phyloP scores from a whole-genome alignment of 2,113 vertebrate genomes.

The Podiceps cristatus region DNA sequence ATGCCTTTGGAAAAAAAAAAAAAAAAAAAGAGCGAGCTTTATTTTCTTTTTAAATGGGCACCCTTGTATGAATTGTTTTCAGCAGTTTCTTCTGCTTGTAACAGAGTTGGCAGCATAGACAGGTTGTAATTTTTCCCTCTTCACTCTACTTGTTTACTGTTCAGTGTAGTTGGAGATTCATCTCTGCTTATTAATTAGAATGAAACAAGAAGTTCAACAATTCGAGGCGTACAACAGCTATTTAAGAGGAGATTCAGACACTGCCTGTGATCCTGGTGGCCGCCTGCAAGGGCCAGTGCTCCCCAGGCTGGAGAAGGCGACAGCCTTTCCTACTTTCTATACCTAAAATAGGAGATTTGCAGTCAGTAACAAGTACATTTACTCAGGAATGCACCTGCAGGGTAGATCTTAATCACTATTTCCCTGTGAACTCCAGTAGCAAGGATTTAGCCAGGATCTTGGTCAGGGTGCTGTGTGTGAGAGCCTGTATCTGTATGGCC shows the following conservation, averaged over 20 bases:
- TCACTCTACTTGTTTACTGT: neutral
- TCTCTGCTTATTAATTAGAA: neutral
- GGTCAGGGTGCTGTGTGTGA: neutral
- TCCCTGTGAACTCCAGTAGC: neutral
- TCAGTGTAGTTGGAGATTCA: neutral
- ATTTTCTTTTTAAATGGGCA: neutral
- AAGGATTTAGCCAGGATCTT: neutral
- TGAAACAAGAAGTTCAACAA: neutral
- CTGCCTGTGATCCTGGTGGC: neutral
- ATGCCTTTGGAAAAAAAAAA: neutral
- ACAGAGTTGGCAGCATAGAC: neutral
- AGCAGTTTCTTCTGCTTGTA: neutral
- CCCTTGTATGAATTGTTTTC: neutral
- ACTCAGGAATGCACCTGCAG: neutral
- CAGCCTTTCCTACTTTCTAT: neutral
- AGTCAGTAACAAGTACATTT: neutral
- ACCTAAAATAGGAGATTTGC: neutral
- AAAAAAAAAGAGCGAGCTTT: neutral
- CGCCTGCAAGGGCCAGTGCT: neutral
- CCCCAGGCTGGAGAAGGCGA: neutral
- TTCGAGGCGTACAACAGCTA: accelerated
- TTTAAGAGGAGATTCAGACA: neutral
- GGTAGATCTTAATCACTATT: neutral
- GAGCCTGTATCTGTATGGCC: neutral
- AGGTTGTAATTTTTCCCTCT: neutral